A percentile compares a stretch with the other conserved stretches of the same genome.
phyloP scores from a whole-genome alignment of 2,113 vertebrate genomes.

The Brachypteracias leptosomus region DNA sequence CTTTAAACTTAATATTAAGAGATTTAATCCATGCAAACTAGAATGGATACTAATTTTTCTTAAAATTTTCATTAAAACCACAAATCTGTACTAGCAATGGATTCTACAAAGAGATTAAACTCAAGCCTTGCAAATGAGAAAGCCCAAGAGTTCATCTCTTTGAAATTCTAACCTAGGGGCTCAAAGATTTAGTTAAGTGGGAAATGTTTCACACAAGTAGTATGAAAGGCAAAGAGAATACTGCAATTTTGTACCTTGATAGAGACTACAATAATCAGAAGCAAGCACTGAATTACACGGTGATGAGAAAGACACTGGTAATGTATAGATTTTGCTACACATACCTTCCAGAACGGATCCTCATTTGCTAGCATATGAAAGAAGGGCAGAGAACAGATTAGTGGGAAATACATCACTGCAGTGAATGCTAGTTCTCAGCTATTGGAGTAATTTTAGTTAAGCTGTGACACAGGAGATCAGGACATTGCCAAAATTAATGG shows the following conservation, averaged over 20 bases:
- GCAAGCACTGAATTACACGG: not conserved
- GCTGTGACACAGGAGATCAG: not conserved
- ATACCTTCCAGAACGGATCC: constrained; percentile 98
- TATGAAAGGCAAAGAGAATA: not conserved
- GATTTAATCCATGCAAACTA: not conserved
- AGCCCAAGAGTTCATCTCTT: not conserved
- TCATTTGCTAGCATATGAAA: constrained; percentile 89
- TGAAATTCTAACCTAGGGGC: not conserved
- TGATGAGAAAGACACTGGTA: not conserved
- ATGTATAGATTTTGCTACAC: constrained; percentile 23
- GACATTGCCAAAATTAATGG: not conserved
- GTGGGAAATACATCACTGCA: constrained; percentile 23
- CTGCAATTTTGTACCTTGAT: not conserved
- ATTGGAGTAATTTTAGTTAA: not conserved
- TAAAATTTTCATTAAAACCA: not conserved
- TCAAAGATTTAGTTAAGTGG: not conserved
- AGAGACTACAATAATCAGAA: not conserved
- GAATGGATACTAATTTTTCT: not conserved
- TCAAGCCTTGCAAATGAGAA: not conserved
- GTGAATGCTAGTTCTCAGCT: not conserved
- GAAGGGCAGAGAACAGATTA: constrained; percentile 89
- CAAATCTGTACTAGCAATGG: not conserved
- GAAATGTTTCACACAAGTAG: not conserved
- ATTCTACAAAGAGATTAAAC: not conserved
- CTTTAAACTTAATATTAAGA: not conserved